Percentiles rank a stretch among this genome's conserved stretches.
These are phyloP conservation scores for Listronotus bonariensis DNA, from an alignment of 1,140 invertebrate species.

Conservation along the genomic window DNA sequence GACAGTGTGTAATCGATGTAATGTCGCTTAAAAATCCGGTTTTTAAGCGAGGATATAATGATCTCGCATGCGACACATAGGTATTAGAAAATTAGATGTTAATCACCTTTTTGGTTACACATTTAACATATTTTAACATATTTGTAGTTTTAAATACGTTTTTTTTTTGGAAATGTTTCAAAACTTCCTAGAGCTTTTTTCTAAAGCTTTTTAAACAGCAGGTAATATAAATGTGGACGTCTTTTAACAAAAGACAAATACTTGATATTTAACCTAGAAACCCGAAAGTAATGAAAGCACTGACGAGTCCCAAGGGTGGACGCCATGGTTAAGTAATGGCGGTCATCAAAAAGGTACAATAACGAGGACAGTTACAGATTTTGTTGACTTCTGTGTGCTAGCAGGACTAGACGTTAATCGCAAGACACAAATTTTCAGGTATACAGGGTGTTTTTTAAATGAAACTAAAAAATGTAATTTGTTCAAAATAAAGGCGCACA, in stretches of 20 bases:
- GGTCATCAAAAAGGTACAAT: constrained; percentile 5
- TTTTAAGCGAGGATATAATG: too few species aligned
- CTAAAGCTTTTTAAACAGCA: neutral
- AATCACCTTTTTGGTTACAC: too few species aligned
- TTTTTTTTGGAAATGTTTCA: neutral
- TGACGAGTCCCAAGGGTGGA: constrained; percentile 1
- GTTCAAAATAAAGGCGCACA: too few species aligned
- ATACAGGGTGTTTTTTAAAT: too few species aligned
- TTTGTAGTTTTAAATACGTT: too few species aligned
- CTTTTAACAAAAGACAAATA: constrained; percentile 4
- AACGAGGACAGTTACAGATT: constrained; percentile 13
- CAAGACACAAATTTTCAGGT: too few species aligned
- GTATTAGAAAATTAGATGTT: too few species aligned
- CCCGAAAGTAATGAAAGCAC: constrained; percentile 7
- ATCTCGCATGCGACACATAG: too few species aligned
- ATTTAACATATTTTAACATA: too few species aligned
- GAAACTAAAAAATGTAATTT: too few species aligned
- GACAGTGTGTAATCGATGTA: too few species aligned
- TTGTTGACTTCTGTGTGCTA: constrained; percentile 1
- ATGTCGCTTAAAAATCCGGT: too few species aligned
- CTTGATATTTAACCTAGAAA: neutral
- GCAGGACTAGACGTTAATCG: neutral
- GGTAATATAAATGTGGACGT: neutral
- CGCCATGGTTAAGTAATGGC: neutral
- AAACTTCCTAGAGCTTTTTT: neutral